Evolutionary conservation across 2,888 invertebrate genomes (phyloP).

Genomic region (Temnothorax rugatulus): DNA sequence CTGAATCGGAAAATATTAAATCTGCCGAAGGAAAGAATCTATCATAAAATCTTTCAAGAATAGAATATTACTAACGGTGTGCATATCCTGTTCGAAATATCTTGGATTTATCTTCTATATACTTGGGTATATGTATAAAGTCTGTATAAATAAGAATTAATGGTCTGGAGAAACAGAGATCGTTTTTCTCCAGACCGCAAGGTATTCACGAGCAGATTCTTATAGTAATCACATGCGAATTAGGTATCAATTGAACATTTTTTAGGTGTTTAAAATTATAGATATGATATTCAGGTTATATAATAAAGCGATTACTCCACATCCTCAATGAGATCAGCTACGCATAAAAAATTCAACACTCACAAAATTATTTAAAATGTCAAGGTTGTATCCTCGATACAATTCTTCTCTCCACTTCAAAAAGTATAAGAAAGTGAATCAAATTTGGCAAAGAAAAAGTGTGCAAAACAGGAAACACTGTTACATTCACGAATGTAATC

Average conservation of each 20-base stretch:
- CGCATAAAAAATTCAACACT: background rate
- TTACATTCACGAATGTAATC: background rate
- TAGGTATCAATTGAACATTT: constrained; percentile 44
- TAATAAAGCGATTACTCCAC: background rate
- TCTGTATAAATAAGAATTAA: constrained; percentile 4
- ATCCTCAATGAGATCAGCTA: background rate
- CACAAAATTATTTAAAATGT: background rate
- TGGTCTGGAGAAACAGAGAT: constrained; percentile 49
- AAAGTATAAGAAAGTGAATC: background rate
- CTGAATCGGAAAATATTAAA: background rate
- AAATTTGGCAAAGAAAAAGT: background rate
- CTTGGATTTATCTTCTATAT: background rate
- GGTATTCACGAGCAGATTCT: constrained; percentile 49
- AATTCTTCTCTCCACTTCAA: background rate
- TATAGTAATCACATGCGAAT: constrained; percentile 51
- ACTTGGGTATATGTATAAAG: background rate
- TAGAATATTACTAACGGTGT: background rate
- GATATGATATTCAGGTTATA: background rate
- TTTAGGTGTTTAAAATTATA: background rate
- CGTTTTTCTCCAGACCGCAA: constrained; percentile 58
- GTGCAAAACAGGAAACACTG: background rate
- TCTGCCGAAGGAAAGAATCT: background rate
- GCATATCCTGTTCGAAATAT: background rate
- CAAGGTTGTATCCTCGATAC: background rate
- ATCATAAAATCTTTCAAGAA: background rate